Evolutionary conservation across 2,797 vertebrate species (phyloP).

Genomic region (Anableps anableps): DNA sequence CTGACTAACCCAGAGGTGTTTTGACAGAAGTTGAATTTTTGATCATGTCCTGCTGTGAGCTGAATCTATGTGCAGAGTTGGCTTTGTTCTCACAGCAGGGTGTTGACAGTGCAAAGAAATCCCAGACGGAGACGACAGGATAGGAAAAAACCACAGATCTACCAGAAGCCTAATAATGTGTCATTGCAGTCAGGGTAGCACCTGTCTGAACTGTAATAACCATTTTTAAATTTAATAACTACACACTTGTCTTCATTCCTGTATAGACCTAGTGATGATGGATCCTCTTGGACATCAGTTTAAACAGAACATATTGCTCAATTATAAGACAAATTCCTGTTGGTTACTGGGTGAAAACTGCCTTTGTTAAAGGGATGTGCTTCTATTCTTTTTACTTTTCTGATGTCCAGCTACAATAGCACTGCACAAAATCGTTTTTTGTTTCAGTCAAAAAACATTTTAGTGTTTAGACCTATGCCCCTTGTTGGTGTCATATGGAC

Average conservation of each 20-base stretch:
- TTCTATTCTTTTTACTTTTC: not conserved
- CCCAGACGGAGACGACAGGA: constrained; percentile 38
- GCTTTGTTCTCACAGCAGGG: constrained; percentile 64
- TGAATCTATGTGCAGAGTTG: constrained; percentile 53
- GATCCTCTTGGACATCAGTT: not conserved
- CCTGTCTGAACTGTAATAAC: constrained; percentile 9
- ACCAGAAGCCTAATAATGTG: constrained; percentile 20
- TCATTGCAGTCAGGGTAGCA: constrained; percentile 25
- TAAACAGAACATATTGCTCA: constrained; percentile 2
- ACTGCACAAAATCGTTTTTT: not conserved
- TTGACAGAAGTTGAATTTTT: constrained; percentile 50
- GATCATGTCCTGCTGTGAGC: constrained; percentile 52
- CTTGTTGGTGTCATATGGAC: not conserved
- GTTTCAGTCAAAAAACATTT: not conserved
- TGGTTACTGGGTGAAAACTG: not conserved
- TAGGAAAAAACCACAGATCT: constrained; percentile 41
- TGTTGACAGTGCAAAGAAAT: constrained; percentile 49
- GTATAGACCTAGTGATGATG: not conserved
- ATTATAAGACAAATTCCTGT: not conserved
- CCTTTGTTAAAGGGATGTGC: not conserved
- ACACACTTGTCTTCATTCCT: not conserved
- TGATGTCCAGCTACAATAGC: not conserved
- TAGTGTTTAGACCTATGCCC: not conserved
- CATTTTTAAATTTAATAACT: not conserved
- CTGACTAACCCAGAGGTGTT: constrained; percentile 43